These are phyloP conservation scores for Euwallacea similis DNA, from an alignment of 1,140 invertebrate genomes.

Conservation along the genomic window DNA sequence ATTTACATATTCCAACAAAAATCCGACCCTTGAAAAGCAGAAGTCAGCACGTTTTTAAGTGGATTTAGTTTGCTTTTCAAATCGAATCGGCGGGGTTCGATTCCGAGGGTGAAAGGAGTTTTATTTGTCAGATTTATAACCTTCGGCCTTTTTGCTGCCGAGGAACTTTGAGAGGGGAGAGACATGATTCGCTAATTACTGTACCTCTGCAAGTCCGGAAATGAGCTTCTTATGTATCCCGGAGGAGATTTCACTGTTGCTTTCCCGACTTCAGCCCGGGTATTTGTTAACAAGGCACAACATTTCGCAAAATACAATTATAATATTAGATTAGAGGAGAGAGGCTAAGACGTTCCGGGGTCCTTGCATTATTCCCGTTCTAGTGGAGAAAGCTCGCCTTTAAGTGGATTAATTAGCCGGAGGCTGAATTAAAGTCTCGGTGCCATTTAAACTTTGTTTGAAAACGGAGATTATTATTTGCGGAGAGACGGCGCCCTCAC, in stretches of 20 bases:
- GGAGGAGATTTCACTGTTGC: conserved; percentile 44
- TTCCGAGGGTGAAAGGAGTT: conserved; percentile 14
- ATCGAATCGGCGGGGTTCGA: conserved; percentile 28
- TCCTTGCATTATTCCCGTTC: conserved; percentile 15
- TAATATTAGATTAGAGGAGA: conserved; percentile 52
- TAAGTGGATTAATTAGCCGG: conserved; percentile 22
- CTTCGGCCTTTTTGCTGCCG: no score
- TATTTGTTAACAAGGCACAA: conserved; percentile 52
- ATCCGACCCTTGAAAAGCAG: conserved; percentile 45
- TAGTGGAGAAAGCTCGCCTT: conserved; percentile 10
- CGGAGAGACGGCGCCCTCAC: conserved; percentile 48
- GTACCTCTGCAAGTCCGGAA: conserved; percentile 46
- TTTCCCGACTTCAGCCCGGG: conserved; percentile 33
- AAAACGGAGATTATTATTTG: conserved; percentile 54
- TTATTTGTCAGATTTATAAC: conserved; percentile 26
- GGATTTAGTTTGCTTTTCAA: conserved; percentile 42
- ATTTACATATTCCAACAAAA: conserved; percentile 55
- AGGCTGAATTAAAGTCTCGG: not conserved
- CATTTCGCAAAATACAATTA: conserved; percentile 53
- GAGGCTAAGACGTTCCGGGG: conserved; percentile 29
- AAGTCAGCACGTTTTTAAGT: conserved; percentile 54
- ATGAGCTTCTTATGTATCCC: conserved; percentile 54
- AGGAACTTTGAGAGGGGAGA: not conserved
- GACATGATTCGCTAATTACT: conserved; percentile 46
- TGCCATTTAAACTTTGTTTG: conserved; percentile 45